Percentiles rank a stretch among this genome's conserved stretches.
Conservation (phyloP, 2,113 vertebrate species). For the Carlito syrichta region DNA sequence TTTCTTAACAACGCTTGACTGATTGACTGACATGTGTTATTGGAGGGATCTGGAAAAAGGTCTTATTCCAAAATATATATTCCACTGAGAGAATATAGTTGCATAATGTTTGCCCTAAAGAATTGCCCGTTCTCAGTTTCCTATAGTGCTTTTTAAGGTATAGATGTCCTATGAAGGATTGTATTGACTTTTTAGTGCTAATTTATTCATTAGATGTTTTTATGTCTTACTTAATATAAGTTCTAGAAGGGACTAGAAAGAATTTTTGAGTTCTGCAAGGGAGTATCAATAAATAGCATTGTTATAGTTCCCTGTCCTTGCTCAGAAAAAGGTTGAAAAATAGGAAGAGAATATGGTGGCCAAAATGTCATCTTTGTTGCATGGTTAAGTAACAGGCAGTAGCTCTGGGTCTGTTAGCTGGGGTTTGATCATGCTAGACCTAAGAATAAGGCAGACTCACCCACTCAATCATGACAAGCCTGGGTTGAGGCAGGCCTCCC, state of each 20-base stretch:
- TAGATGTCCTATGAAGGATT: neutral
- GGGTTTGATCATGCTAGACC: neutral
- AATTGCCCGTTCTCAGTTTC: neutral
- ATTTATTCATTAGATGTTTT: neutral
- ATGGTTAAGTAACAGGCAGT: neutral
- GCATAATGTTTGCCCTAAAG: neutral
- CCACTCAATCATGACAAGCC: neutral
- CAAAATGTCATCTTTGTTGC: neutral
- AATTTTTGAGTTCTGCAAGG: neutral
- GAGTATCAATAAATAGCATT: neutral
- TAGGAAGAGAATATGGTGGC: neutral
- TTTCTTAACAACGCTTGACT: neutral
- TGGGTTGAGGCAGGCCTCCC: neutral
- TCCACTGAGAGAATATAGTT: neutral
- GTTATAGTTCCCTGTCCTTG: neutral
- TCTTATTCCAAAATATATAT: neutral
- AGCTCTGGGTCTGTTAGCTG: neutral
- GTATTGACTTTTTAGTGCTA: neutral
- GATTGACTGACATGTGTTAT: neutral
- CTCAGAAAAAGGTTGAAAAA: neutral
- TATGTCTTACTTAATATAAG: slow-evolving; percentile 5
- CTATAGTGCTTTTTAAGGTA: neutral
- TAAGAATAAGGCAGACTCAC: neutral
- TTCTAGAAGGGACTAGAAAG: neutral
- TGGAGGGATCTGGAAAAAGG: neutral